Evolutionary conservation across 2,797 vertebrate genomes (phyloP).

Genomic region (Micropoecilia bifurca): DNA sequence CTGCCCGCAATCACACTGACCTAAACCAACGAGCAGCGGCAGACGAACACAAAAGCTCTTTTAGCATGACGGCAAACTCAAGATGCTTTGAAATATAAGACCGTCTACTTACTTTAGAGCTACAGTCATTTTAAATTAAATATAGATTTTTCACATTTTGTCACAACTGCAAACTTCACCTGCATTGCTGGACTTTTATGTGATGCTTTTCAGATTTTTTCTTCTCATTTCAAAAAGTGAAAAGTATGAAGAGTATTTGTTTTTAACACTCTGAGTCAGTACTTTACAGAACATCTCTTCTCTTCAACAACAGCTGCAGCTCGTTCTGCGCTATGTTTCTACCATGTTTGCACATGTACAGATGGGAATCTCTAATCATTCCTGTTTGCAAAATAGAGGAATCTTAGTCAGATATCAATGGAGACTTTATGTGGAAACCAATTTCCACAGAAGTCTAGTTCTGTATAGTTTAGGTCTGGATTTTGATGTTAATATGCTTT

Average conservation of each 20-base stretch:
- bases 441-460: background rate
- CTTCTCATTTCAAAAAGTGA: background rate
- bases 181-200: background rate
- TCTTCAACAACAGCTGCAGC: background rate
- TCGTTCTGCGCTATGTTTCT: background rate
- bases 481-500: background rate
- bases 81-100: slow-evolving; percentile 24
- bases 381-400: background rate
- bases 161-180: background rate
- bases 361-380: background rate
- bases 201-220: background rate
- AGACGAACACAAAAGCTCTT: slow-evolving; percentile 11
- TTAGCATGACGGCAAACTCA: background rate
- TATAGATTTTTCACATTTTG: background rate
- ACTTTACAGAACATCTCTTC: background rate
- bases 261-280: background rate
- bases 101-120: slow-evolving; percentile 26
- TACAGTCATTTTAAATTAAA: background rate
- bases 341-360: background rate
- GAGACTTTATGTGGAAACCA: background rate
- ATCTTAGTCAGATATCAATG: background rate
- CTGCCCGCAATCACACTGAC: slow-evolving; percentile 37
- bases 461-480: background rate
- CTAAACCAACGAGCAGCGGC: slow-evolving; percentile 43
- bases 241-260: background rate